phyloP scores from a whole-genome alignment of 2,888 invertebrate genomes.

The Crematogaster levior region DNA sequence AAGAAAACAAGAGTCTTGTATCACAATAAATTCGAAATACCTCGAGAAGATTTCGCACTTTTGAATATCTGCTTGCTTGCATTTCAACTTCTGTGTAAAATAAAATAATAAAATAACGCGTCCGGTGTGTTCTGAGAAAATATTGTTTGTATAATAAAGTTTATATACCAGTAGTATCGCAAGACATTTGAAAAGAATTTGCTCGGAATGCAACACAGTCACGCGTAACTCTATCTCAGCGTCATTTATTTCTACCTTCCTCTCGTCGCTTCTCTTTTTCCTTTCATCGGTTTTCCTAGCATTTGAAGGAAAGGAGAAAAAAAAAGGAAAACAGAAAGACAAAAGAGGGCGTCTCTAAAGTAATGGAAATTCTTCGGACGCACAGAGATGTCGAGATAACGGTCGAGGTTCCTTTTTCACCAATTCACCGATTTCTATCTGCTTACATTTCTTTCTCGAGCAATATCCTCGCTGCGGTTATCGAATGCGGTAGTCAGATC shows the following conservation, averaged over 20 bases:
- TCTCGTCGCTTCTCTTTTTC: not conserved
- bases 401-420: not conserved
- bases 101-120: not conserved
- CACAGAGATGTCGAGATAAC: slow-evolving; percentile 56
- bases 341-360: slow-evolving; percentile 22
- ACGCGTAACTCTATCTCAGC: slow-evolving; percentile 31
- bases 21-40: not conserved
- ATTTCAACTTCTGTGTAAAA: not conserved
- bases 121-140: not conserved
- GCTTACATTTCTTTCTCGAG: slow-evolving; percentile 24
- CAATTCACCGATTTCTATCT: slow-evolving; percentile 40
- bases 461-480: slow-evolving; percentile 6
- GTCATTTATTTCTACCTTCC: slow-evolving; percentile 11
- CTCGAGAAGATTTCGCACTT: not conserved
- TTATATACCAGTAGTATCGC: not conserved
- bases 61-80: not conserved
- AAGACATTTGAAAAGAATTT: slow-evolving; percentile 17
- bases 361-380: slow-evolving; percentile 75
- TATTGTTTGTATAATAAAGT: slow-evolving; percentile 22
- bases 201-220: slow-evolving; percentile 19
- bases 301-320: not conserved
- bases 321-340: slow-evolving; percentile 1
- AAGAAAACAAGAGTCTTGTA: not conserved
- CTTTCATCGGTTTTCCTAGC: slow-evolving; percentile 9
- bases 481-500: not conserved